Evolutionary conservation across 2,113 vertebrate genomes (phyloP).

Genomic region (Cottus gobio): DNA sequence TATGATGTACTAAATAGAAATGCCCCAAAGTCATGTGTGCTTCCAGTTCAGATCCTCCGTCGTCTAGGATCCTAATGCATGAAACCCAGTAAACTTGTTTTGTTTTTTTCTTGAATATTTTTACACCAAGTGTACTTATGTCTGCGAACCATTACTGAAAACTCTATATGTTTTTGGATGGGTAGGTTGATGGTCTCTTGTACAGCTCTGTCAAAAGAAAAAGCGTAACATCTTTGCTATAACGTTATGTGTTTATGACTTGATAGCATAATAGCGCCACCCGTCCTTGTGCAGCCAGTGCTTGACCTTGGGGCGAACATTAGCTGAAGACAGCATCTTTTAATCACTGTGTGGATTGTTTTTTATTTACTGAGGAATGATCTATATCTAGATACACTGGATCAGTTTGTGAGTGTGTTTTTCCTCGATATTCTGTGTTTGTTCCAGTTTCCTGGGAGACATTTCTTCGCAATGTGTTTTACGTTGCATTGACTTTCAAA

Average conservation of each 20-base stretch:
- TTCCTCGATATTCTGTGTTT: conserved; percentile 35
- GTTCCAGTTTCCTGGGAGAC: conserved; percentile 36
- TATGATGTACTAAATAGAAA: conserved; percentile 69
- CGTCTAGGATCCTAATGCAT: conserved; percentile 76
- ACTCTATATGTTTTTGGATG: conserved; percentile 36
- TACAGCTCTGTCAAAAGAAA: conserved; percentile 4
- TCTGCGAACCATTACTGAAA: conserved; percentile 71
- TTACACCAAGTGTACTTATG: conserved; percentile 82
- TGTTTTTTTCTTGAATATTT: conserved; percentile 46
- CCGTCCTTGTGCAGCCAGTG: conserved; percentile 44
- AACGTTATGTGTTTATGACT: conserved; percentile 34
- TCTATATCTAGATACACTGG: conserved; percentile 62
- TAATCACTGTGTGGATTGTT: conserved; percentile 71
- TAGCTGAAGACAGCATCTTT: conserved; percentile 49
- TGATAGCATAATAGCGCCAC: conserved; percentile 18
- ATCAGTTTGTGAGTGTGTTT: conserved; percentile 53
- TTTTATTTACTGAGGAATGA: conserved; percentile 47
- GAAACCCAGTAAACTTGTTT: conserved; percentile 67
- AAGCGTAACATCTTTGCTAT: conserved; percentile 26
- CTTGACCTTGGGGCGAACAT: conserved; percentile 42
- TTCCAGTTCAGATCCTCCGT: conserved; percentile 75
- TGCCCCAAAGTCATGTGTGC: conserved; percentile 74
- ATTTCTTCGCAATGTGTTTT: conserved; percentile 21
- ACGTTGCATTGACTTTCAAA: conserved; percentile 51
- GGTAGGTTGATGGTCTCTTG: conserved; percentile 24